Base-by-base conservation (phyloP, 2,797 vertebrate genomes). In the Aulostomus chinensis region DNA sequence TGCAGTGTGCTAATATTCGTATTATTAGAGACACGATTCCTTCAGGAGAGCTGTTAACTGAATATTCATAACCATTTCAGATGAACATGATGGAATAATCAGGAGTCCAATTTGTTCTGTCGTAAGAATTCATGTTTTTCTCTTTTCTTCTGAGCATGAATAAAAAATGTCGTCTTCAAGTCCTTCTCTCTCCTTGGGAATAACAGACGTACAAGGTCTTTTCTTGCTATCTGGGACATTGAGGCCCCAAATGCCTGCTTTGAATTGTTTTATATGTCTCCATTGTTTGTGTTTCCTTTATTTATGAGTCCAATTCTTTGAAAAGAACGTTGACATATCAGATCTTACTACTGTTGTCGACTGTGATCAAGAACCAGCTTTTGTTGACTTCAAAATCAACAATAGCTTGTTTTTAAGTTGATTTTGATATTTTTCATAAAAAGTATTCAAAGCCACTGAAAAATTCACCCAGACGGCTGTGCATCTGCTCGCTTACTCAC, bases 181-280 rank as follows among this genome's bases (percentile, higher is more conserved):
- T 49, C 33, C 35, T 1, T 1, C 42, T 61, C 69, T 53, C 43
- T 72, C 58, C 12, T 24, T 59, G 73, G 70, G 76, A 77, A 69
- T 47, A 72, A 54, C 43, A 63, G 18, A 58, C 21, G 43, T 65
- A 76, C 48, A 22, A 47, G 33, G 52, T 51, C 17, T 75, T 75
- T 75, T 76, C 55, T 60, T 56, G 38, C 68, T 80, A 76, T 84
- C 76, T 82, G 78, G 81, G 74, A 82, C 64, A 58, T 33, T 46
- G 26, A 29, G 60, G 32, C 67, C 67, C 60, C 73, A 20, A 46
- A 61, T 74, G 72, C 56, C 3, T 61, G 50, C 47, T 46, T 64
- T 38, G 9, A 39, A 14, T 30, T 28, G 59, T 47, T 60, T 34
- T 29, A 10, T 52, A 32, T 21, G 28, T 25, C 21, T 35, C 3